phyloP scores from a whole-genome alignment of 2,113 vertebrate species.

The Mungos mungo region DNA sequence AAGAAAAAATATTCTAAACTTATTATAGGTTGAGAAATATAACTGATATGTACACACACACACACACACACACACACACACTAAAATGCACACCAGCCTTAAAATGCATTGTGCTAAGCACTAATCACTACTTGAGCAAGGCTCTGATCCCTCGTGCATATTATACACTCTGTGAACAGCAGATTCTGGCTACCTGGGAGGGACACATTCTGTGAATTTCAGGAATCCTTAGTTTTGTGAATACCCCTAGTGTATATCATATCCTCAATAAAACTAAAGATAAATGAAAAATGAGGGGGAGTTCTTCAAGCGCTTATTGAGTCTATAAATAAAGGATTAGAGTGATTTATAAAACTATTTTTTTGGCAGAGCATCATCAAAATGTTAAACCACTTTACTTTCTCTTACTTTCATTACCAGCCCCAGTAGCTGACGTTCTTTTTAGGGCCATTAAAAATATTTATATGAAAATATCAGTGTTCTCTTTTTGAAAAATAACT shows the following conservation, averaged over 20 bases:
- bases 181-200: not conserved
- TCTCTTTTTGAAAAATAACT: not conserved
- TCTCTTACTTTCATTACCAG: not conserved
- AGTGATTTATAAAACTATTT: slow-evolving; percentile 26
- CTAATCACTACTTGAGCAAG: not conserved
- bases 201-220: not conserved
- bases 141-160: not conserved
- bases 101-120: not conserved
- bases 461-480: not conserved
- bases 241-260: not conserved
- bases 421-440: not conserved
- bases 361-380: not conserved
- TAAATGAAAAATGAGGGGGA: not conserved
- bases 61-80: not conserved
- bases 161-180: not conserved
- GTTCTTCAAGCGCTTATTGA: slow-evolving; percentile 4
- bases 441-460: not conserved
- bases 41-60: not conserved
- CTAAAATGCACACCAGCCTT: not conserved
- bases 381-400: not conserved
- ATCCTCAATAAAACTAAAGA: not conserved
- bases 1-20: slow-evolving; percentile 37
- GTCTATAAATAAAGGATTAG: not conserved
- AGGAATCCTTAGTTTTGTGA: slow-evolving; percentile 20
- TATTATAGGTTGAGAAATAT: not conserved